Evolutionary conservation across 2,888 invertebrate species (phyloP).

Genomic region (Oscheius myriophilus): DNA sequence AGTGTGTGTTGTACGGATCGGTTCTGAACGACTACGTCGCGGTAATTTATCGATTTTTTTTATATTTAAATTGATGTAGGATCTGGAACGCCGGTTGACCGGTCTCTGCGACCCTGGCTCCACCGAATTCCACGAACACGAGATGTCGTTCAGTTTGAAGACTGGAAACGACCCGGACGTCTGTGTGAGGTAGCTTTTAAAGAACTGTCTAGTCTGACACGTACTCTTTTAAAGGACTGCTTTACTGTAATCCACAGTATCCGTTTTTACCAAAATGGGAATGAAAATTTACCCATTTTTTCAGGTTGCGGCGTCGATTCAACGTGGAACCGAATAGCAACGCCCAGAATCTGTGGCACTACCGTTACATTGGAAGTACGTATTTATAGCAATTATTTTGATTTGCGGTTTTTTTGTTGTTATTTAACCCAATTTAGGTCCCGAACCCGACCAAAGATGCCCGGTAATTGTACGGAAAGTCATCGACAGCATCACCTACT

Average conservation of each 20-base stretch:
- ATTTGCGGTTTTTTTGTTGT: neutral
- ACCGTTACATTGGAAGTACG: constrained; percentile 48
- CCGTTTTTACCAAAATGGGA: too few relatives aligned
- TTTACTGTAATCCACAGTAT: too few relatives aligned
- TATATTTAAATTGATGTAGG: constrained; percentile 25
- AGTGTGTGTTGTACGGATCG: constrained; percentile 51
- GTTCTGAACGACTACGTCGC: constrained; percentile 34
- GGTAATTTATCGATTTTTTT: constrained; percentile 23
- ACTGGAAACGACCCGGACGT: constrained; percentile 45
- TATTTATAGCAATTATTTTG: too few relatives aligned
- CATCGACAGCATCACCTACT: constrained; percentile 47
- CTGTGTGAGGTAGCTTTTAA: constrained; percentile 40
- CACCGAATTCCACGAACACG: constrained; percentile 55
- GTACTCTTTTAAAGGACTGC: constrained; percentile 1
- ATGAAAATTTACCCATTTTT: too few relatives aligned
- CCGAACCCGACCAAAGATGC: constrained; percentile 55
- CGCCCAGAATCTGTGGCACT: constrained; percentile 46
- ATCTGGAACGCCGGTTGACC: constrained; percentile 45
- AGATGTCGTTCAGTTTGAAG: constrained; percentile 54
- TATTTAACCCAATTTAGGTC: too few relatives aligned
- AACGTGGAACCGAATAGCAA: constrained; percentile 36
- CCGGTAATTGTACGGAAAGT: constrained; percentile 57
- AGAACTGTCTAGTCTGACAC: too few relatives aligned
- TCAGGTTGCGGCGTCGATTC: constrained; percentile 51
- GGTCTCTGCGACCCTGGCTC: constrained; percentile 57